Conservation (phyloP, 2,113 vertebrate species). For the Burhinus bistriatus region DNA sequence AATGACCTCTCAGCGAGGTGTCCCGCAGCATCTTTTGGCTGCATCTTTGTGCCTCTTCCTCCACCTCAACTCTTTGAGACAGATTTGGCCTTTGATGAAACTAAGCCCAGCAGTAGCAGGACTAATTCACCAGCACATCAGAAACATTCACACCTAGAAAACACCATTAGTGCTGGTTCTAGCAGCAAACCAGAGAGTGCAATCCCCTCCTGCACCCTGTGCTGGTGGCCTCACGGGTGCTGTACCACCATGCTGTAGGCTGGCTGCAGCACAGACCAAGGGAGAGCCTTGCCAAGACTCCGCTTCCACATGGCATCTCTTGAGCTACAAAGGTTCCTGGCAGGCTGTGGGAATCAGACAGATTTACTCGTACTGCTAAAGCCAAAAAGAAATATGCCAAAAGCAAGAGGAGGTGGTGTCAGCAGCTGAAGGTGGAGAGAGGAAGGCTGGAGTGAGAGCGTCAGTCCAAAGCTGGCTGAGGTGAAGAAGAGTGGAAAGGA, state of each 20-base stretch:
- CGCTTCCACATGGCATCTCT: neutral
- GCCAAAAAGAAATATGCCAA: neutral
- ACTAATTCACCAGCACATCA: neutral
- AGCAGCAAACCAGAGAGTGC: neutral
- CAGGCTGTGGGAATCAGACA: accelerated
- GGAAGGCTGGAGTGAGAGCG: neutral
- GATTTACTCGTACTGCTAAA: neutral
- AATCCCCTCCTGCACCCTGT: accelerated
- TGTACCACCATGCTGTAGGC: accelerated
- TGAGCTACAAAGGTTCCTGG: neutral
- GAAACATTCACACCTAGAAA: neutral
- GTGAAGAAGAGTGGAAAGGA: neutral
- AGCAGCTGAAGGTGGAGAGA: neutral
- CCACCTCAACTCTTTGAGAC: neutral
- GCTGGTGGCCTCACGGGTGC: neutral
- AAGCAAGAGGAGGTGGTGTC: neutral
- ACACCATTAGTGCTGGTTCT: neutral
- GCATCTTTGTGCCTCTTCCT: neutral
- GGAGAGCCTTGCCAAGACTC: neutral
- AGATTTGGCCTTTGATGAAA: neutral
- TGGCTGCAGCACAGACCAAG: no score
- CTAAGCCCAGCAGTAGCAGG: neutral
- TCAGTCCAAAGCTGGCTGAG: neutral
- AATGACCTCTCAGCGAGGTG: neutral
- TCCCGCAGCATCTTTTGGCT: neutral